phyloP scores from a whole-genome alignment of 64 coral and sea anemone genomes.

The Pocillopora damicornis region DNA sequence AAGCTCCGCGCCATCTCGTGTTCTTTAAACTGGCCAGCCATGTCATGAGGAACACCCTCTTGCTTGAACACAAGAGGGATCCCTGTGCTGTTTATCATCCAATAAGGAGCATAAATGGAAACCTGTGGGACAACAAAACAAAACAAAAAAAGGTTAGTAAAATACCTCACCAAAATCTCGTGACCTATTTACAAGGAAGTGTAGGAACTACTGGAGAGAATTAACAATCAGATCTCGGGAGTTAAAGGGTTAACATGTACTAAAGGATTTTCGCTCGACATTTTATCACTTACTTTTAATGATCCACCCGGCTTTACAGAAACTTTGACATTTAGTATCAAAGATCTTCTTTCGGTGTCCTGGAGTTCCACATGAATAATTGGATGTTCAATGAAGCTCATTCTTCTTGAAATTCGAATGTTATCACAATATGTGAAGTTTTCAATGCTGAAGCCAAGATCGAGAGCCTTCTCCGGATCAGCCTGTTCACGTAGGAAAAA shows the following conservation, averaged over 20 bases:
- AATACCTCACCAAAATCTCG: background rate
- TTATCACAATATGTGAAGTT: slow-evolving; percentile 82
- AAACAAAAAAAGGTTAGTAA: background rate
- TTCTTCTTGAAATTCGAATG: slow-evolving; percentile 62
- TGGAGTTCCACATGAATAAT: slow-evolving; percentile 72
- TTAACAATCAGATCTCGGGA: too few species aligned
- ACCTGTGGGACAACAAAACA: slow-evolving; percentile 33
- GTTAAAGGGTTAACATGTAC: too few species aligned
- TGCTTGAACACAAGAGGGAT: slow-evolving; percentile 94
- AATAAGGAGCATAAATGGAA: slow-evolving; percentile 87
- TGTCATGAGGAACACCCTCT: slow-evolving; percentile 67
- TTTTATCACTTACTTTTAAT: slow-evolving; percentile 49
- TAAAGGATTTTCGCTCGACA: background rate
- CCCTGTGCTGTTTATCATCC: slow-evolving; percentile 97
- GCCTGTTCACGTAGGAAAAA: slow-evolving; percentile 25
- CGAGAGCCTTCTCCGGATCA: slow-evolving; percentile 59
- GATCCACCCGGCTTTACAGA: slow-evolving; percentile 74
- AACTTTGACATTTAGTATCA: slow-evolving; percentile 72
- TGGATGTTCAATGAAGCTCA: slow-evolving; percentile 46
- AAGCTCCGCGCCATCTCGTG: slow-evolving; percentile 97
- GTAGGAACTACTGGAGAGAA: too few species aligned
- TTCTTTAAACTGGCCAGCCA: slow-evolving; percentile 95
- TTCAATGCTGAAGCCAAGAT: slow-evolving; percentile 74
- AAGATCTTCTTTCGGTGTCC: slow-evolving; percentile 66
- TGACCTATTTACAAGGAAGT: too few species aligned